Percentiles rank a stretch among this genome's conserved stretches.
phyloP scores from a whole-genome alignment of 2,113 vertebrate genomes.

The Tetrax tetrax region DNA sequence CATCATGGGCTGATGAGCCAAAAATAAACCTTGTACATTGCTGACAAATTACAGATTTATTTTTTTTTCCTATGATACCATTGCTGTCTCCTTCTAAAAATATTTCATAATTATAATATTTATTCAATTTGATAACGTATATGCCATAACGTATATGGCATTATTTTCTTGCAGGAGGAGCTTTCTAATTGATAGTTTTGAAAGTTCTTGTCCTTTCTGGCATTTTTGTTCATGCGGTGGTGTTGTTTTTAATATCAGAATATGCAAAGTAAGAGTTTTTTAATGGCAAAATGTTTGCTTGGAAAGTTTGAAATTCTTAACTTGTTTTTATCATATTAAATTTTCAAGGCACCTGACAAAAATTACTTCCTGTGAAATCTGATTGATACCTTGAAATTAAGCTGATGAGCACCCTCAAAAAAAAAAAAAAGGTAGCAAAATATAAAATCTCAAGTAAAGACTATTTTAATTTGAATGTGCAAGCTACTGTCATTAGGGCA shows the following conservation, averaged over 20 bases:
- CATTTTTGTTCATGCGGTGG: neutral
- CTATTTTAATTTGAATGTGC: neutral
- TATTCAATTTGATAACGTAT: neutral
- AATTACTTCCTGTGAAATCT: neutral
- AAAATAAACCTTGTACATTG: constrained; percentile 6
- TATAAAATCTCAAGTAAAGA: neutral
- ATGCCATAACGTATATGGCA: neutral
- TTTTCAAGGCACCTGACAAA: neutral
- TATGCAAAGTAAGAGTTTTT: neutral
- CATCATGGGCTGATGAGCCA: neutral
- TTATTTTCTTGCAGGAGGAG: neutral
- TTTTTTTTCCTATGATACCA: neutral
- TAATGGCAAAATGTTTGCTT: neutral
- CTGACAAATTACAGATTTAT: neutral
- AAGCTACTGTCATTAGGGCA: neutral
- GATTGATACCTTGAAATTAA: neutral
- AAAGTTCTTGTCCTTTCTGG: neutral
- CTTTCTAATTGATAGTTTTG: neutral
- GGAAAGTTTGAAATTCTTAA: neutral
- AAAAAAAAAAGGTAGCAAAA: neutral
- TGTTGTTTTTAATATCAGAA: neutral
- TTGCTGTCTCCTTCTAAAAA: neutral
- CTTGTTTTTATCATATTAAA: neutral
- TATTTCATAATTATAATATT: neutral
- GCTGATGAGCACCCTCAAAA: neutral